Evolutionary conservation across 2,113 vertebrate genomes (phyloP), one percentile per base, ranked within the genome.

Genomic region (Misgurnus mizolepis): DNA sequence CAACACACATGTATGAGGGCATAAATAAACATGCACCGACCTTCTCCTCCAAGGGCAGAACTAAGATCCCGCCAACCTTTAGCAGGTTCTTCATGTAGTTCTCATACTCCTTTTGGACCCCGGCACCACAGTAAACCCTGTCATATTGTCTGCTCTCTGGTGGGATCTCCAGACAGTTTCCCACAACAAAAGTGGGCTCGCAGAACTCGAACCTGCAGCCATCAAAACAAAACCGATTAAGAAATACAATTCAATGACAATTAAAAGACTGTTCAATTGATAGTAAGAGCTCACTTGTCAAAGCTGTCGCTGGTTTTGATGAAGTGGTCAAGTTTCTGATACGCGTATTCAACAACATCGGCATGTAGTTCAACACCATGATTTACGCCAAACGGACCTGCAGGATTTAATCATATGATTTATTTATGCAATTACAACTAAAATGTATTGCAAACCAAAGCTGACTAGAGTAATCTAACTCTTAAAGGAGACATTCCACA

Each of bases 41-140:
- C 96, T 98, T 98, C 81, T 99, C 98, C 85, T 99, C 98, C 11
- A 99, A 90, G 1, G 98, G 98, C 94, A 99, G 95, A 83, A 99
- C 98, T 39, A 99, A 94, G 84, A 99, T 93, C 39, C 97, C 98
- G 0, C 98, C 98, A 67, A 98, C 87, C 92, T 97, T 98, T 65
- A 99, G 88, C 68, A 98, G 92, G 85, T 91, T 96, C 91, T 95
- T 99, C 98, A 99, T 98, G 91, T 96, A 98, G 22, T 95, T 95
- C 87, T 99, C 96, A 0, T 98, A 96, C 8, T 98, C 95, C 61
- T 94, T 96, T 90, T 98, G 97, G 14, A 99, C 98, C 0, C 96
- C 98, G 0, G 98, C 97, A 0, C 98, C 98, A 14, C 97, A 99
- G 88, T 99, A 99, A 6, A 99, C 97, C 18, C 98, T 86, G 85